Base-by-base conservation (phyloP, 92 coral and sea anemone species). In the Siderastrea radians region DNA sequence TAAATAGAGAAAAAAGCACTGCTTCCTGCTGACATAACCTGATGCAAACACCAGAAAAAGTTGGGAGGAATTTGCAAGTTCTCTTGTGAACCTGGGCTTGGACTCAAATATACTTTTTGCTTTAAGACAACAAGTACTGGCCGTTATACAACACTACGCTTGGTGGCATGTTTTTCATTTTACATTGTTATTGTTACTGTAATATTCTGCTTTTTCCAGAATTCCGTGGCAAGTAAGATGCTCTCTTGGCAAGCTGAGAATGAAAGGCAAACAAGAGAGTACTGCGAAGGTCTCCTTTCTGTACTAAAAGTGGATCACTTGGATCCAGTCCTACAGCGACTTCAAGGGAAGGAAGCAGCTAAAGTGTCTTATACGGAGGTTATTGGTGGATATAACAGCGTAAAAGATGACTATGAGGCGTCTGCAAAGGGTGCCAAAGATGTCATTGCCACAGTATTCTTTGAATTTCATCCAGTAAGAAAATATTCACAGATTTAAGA, bases 321-420 rank as follows among this genome's bases (percentile, higher is more conserved):
- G 78, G 94, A 93, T 79, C 94, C 96, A 74, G 94, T 93, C 74
- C 82, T 93, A 8, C 79, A 75, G 57, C 84, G 60, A 52, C 90
- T 90, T 16, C 68, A 69, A 9, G 89, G 92, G 8, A 66, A 79
- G 10, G 83, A 68, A n/a, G 94, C 75, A 58, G 70, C 84, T 44
- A 77, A 82, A 82, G 68, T 93, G 16, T 77, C 88, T 5, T 93
- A 84, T 84, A 85, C 78, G 2, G 80, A 84, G 15, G 57, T 93
- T 48, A 83, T 91, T 67, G 57, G 76, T 12, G 92, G 90, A 3
- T 91, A 87, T 54, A 44, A 69, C 5, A 67, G 55, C 7, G 68
- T 93, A 17, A 88, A 93, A 73, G 80, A 72, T 8, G 67, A 84
- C 19, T 93, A 79, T 44, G 9, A 86, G 49, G 59, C 61, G 7